phyloP scores from a whole-genome alignment of 2,113 vertebrate species.

The Synodontis membranacea region DNA sequence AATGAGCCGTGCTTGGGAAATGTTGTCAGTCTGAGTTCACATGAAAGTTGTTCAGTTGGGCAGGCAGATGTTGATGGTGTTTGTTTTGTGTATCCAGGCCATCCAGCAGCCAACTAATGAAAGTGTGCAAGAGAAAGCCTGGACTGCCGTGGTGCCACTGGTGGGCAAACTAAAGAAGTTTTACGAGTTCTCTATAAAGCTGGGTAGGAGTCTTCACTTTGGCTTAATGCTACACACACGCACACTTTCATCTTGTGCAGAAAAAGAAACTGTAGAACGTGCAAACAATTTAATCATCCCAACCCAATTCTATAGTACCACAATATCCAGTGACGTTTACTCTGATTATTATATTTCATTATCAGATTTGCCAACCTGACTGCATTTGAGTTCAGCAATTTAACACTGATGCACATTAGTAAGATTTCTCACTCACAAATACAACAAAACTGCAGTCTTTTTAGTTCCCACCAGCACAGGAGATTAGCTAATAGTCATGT shows the following conservation, averaged over 20 bases:
- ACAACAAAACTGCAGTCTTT: not conserved
- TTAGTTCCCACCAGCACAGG: not conserved
- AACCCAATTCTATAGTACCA: not conserved
- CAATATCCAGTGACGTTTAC: not conserved
- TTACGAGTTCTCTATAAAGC: constrained; percentile 94
- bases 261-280: not conserved
- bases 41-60: not conserved
- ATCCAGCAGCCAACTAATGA: constrained; percentile 90
- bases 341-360: not conserved
- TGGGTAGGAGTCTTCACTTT: constrained; percentile 73
- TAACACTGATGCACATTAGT: not conserved
- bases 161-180: constrained; percentile 95
- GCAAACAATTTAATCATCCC: not conserved
- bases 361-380: not conserved
- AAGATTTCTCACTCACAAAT: not conserved
- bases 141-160: constrained; percentile 91
- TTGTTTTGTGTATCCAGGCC: constrained; percentile 72
- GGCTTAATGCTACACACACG: not conserved
- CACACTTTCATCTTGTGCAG: not conserved
- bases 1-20: not conserved
- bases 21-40: not conserved
- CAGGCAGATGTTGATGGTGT: not conserved
- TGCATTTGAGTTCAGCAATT: not conserved
- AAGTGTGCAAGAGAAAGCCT: constrained; percentile 88
- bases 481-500: not conserved